Evolutionary conservation across 2,888 invertebrate genomes (phyloP).

Genomic region (Stictocephala bisonia): DNA sequence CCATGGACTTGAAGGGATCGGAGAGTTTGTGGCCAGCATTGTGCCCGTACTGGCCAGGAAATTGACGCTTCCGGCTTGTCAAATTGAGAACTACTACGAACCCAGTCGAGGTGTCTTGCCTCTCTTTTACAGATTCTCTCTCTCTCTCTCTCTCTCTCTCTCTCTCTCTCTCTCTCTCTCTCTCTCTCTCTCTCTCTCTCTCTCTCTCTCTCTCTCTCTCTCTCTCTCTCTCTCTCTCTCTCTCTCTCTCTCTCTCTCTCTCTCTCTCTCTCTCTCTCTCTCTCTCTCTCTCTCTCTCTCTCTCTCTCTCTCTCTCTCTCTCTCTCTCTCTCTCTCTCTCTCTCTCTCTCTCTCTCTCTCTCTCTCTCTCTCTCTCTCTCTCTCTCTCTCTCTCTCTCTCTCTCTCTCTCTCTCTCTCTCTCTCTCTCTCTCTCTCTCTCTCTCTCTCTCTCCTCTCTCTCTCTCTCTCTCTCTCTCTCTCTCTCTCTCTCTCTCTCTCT

Average conservation of each 20-base stretch:
- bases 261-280: not conserved
- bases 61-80: slow-evolving; percentile 29
- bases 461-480: slow-evolving; percentile 4
- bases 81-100: no score
- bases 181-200: not conserved
- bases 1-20: no score
- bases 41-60: slow-evolving; percentile 18
- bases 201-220: not conserved
- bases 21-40: slow-evolving; percentile 3
- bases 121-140: no score
- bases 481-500: not conserved
- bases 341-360: not conserved
- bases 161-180: not conserved
- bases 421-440: not conserved
- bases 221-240: not conserved
- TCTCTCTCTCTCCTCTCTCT: not conserved
- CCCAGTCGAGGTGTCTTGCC: no score
- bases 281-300: not conserved
- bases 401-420: not conserved
- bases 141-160: not conserved
- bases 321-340: not conserved
- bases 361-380: not conserved
- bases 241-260: not conserved
- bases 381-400: not conserved
- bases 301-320: not conserved